These are phyloP conservation scores for Drosophila mulleri DNA, from an alignment of 2,888 invertebrate genomes.

Conservation along the genomic window DNA sequence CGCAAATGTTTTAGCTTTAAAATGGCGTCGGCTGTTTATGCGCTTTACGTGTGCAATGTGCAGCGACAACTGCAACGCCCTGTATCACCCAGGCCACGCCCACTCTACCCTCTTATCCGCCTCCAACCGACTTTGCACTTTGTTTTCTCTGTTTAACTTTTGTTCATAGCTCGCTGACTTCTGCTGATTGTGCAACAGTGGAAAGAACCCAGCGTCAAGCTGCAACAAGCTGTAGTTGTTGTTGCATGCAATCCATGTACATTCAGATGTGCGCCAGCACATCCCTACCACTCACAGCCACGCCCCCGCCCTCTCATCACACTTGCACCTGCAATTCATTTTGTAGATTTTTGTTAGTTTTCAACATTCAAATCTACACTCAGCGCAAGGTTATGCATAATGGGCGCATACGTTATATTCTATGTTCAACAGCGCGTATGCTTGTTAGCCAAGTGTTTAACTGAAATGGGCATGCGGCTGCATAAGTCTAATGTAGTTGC, in stretches of 20 bases:
- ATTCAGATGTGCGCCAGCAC: neutral
- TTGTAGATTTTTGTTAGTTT: conserved; percentile 63
- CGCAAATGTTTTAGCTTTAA: conserved; percentile 73
- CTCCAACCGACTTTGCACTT: conserved; percentile 55
- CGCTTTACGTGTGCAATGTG: conserved; percentile 41
- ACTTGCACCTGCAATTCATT: conserved; percentile 64
- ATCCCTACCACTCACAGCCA: neutral
- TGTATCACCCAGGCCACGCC: neutral
- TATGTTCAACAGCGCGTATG: conserved; percentile 42
- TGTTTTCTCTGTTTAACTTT: conserved; percentile 78
- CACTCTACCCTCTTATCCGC: neutral
- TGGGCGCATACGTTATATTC: conserved; percentile 21
- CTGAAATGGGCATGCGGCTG: conserved; percentile 15
- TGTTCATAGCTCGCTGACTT: conserved; percentile 75
- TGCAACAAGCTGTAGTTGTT: conserved; percentile 33
- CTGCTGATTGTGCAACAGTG: conserved; percentile 71
- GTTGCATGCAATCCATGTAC: conserved; percentile 31
- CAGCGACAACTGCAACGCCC: conserved; percentile 28
- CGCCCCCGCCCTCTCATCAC: neutral
- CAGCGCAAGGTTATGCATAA: conserved; percentile 11
- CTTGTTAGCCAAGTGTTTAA: conserved; percentile 21
- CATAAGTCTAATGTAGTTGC: conserved; percentile 32
- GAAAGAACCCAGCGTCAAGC: conserved; percentile 26
- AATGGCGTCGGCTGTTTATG: conserved; percentile 62
- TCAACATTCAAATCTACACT: conserved; percentile 54